phyloP scores from a whole-genome alignment of 2,797 vertebrate genomes.

The Scomberomorus guttatus region DNA sequence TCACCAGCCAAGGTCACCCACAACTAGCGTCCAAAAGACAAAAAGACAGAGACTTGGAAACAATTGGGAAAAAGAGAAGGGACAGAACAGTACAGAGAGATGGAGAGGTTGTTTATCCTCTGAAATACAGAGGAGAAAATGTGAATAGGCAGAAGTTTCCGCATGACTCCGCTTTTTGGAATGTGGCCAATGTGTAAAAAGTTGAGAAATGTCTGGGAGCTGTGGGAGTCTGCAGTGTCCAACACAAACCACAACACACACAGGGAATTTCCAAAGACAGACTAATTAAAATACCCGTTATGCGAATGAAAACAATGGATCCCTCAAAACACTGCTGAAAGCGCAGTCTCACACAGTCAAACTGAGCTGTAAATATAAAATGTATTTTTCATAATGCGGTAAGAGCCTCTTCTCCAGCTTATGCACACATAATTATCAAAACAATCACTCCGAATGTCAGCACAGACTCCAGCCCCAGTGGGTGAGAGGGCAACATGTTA shows the following conservation, averaged over 20 bases:
- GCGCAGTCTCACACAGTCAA: slow-evolving; percentile 17
- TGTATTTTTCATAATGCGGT: slow-evolving; percentile 44
- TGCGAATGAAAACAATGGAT: slow-evolving; percentile 67
- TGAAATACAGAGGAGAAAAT: slow-evolving; percentile 51
- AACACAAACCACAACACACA: slow-evolving; percentile 72
- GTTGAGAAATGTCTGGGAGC: slow-evolving; percentile 69
- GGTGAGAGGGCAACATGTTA: slow-evolving; percentile 68
- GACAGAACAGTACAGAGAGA: slow-evolving; percentile 34
- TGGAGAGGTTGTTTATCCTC: slow-evolving; percentile 42
- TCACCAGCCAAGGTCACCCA: slow-evolving; percentile 82
- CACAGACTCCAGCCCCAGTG: slow-evolving; percentile 51
- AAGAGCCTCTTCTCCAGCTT: slow-evolving; percentile 41
- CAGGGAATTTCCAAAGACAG: slow-evolving; percentile 72
- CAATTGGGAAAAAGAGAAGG: slow-evolving; percentile 25
- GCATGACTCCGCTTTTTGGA: slow-evolving; percentile 65
- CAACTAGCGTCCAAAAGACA: slow-evolving; percentile 71
- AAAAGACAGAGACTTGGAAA: slow-evolving; percentile 62
- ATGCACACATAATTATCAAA: slow-evolving; percentile 68
- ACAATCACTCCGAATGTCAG: slow-evolving; percentile 54
- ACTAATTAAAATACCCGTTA: slow-evolving; percentile 77
- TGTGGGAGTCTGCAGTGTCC: slow-evolving; percentile 64
- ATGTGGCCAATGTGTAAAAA: slow-evolving; percentile 34
- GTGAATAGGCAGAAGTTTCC: slow-evolving; percentile 58
- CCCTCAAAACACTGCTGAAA: slow-evolving; percentile 61
- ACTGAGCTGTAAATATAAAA: slow-evolving; percentile 46